A percentile compares a stretch with the other conserved stretches of the same genome.
Conservation (phyloP, 2,797 vertebrate genomes). For the Odontamblyopus lacepedii region DNA sequence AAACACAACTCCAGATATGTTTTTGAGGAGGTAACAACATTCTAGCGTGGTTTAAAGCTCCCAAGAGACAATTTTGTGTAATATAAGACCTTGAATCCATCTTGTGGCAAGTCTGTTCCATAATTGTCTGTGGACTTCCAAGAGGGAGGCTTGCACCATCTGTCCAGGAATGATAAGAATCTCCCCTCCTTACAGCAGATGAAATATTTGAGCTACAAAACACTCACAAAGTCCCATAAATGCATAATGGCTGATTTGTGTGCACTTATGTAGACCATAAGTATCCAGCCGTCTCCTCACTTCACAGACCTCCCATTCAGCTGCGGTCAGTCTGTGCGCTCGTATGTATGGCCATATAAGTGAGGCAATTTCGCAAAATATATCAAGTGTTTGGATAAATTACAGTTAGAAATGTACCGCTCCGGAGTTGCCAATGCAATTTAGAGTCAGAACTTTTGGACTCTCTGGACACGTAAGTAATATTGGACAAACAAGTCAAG, state of each 20-base stretch:
- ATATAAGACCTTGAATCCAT: not conserved
- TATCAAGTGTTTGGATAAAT: not conserved
- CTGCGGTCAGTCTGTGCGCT: not conserved
- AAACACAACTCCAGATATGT: no score
- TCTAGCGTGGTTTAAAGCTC: no score
- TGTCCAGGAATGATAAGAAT: conserved; percentile 33
- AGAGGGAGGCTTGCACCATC: conserved; percentile 11
- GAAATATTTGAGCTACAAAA: conserved; percentile 26
- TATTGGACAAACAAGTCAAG: not conserved
- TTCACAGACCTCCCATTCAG: conserved; percentile 9
- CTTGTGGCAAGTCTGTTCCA: conserved; percentile 3
- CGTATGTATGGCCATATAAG: not conserved
- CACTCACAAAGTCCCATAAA: conserved; percentile 1
- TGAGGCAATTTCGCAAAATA: not conserved
- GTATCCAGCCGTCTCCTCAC: not conserved
- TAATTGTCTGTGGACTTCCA: conserved; percentile 15
- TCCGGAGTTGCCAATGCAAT: not conserved
- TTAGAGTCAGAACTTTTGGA: not conserved
- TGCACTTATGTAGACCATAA: conserved; percentile 9
- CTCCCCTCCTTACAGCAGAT: conserved; percentile 10
- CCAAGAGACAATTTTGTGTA: not conserved
- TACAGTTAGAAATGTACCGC: not conserved
- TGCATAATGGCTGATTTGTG: conserved; percentile 1
- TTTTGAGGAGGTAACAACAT: no score
- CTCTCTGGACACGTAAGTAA: not conserved